Evolutionary conservation across 2,888 invertebrate species (phyloP).

Genomic region (Lamellibrachia columna): DNA sequence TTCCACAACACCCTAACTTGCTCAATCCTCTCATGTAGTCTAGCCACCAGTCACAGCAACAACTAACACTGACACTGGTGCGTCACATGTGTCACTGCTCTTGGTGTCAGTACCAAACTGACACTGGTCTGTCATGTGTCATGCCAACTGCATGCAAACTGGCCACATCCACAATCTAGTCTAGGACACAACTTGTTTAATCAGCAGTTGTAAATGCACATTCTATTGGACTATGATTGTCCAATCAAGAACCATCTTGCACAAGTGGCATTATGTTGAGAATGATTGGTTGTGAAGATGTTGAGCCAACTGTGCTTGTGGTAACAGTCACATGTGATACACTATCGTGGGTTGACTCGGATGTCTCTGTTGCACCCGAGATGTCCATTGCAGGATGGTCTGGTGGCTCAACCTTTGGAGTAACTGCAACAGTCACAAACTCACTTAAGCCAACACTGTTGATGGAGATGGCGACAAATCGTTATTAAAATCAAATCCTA

Average conservation of each 20-base stretch:
- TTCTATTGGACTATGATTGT: neutral
- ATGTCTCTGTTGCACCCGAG: neutral
- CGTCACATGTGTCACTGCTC: neutral
- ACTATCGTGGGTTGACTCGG: neutral
- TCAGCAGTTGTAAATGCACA: neutral
- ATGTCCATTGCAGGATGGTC: neutral
- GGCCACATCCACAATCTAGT: neutral
- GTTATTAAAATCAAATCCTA: neutral
- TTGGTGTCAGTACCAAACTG: neutral
- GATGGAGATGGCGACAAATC: neutral
- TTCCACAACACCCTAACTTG: neutral
- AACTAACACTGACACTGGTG: neutral
- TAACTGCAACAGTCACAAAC: neutral
- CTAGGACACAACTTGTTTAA: neutral
- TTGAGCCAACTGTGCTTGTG: neutral
- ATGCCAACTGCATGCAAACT: neutral
- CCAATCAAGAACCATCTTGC: neutral
- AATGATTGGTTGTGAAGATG: neutral
- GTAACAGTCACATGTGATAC: neutral
- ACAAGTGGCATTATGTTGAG: conserved; percentile 16
- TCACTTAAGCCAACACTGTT: neutral
- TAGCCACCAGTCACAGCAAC: neutral
- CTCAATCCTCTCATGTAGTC: neutral
- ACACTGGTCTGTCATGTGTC: too few species aligned
- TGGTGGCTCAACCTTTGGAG: neutral